A percentile compares a stretch with the other conserved stretches of the same genome.
phyloP scores from a whole-genome alignment of 2,888 invertebrate genomes.

The Trachelus tabidus region DNA sequence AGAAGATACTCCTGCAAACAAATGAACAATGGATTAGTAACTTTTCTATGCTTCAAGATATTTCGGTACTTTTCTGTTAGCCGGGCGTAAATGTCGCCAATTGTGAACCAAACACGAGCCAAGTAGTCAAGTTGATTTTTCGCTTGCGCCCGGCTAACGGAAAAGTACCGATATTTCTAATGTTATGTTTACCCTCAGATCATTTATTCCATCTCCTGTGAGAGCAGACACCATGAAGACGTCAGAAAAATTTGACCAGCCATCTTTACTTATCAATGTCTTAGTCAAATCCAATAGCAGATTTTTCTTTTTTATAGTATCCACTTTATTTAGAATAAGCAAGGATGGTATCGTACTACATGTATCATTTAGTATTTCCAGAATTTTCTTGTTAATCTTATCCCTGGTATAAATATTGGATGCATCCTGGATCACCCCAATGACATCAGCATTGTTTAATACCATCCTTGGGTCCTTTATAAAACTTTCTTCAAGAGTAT shows the following conservation, averaged over 20 bases:
- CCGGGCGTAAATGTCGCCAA: too few species aligned
- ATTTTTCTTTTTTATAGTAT: constrained; percentile 74
- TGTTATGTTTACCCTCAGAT: constrained; percentile 72
- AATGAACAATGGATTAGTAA: too few species aligned
- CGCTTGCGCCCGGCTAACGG: too few species aligned
- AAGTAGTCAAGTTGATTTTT: too few species aligned
- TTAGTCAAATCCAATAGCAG: constrained; percentile 77
- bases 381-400: constrained; percentile 76
- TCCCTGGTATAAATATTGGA: constrained; percentile 77
- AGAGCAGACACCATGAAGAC: constrained; percentile 94
- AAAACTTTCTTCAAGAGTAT: constrained; percentile 71
- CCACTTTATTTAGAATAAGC: constrained; percentile 90
- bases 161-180: too few species aligned
- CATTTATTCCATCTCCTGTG: constrained; percentile 79
- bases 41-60: too few species aligned
- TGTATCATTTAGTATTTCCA: constrained; percentile 73
- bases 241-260: constrained; percentile 85
- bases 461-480: constrained; percentile 72
- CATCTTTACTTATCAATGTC: constrained; percentile 73
- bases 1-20: constrained; percentile 75
- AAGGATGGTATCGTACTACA: constrained; percentile 73
- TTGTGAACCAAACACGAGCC: too few species aligned
- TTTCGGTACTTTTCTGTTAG: too few species aligned
- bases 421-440: constrained; percentile 90
- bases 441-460: constrained; percentile 78